Evolutionary conservation across 2,797 vertebrate genomes (phyloP).

Genomic region (Macroramphosus scolopax): DNA sequence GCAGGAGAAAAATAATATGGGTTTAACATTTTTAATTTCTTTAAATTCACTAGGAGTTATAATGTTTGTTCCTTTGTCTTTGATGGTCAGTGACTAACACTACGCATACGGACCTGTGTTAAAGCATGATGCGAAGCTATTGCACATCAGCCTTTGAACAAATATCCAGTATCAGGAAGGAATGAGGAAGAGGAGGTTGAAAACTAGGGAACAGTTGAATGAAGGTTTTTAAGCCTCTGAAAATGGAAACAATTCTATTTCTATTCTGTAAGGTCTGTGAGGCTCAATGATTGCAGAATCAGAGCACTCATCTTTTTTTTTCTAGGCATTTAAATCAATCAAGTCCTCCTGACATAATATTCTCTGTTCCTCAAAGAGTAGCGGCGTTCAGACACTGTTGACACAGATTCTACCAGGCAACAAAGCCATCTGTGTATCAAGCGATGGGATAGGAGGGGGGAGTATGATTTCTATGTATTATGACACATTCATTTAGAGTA

Average conservation of each 20-base stretch:
- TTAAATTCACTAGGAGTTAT: neutral
- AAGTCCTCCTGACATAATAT: neutral
- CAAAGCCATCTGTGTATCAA: neutral
- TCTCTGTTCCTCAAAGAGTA: too few relatives aligned
- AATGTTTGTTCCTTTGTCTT: too few relatives aligned
- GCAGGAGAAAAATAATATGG: neutral
- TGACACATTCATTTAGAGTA: neutral
- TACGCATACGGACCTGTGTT: too few relatives aligned
- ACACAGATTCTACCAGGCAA: too few relatives aligned
- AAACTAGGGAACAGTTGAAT: constrained; percentile 11
- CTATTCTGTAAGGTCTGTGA: constrained; percentile 1
- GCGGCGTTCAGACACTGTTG: too few relatives aligned
- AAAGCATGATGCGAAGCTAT: neutral
- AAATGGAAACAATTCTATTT: constrained; percentile 7
- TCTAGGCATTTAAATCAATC: neutral
- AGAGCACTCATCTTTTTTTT: neutral
- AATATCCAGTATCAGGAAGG: constrained; percentile 30
- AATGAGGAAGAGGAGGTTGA: constrained; percentile 39
- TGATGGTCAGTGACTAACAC: too few relatives aligned
- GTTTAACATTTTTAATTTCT: neutral
- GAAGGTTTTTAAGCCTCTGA: constrained; percentile 2
- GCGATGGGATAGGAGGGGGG: neutral
- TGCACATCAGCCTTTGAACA: constrained; percentile 41
- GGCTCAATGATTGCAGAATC: constrained; percentile 4
- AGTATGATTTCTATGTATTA: neutral